These are phyloP conservation scores for Drepana arcuata DNA, from an alignment of 1,140 invertebrate species.

Conservation along the genomic window DNA sequence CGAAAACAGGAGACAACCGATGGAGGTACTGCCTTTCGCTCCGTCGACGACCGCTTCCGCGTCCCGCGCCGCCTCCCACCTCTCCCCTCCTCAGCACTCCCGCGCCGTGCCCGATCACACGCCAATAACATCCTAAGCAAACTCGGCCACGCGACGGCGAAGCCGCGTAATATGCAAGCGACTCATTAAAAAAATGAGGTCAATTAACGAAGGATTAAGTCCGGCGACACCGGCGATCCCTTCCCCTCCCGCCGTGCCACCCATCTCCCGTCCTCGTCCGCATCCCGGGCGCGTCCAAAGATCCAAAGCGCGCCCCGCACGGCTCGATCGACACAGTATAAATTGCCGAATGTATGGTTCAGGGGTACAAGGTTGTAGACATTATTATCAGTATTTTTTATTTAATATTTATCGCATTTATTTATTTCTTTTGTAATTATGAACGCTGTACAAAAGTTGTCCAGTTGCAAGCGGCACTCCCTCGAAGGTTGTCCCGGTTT, in stretches of 20 bases:
- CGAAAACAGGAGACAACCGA: constrained; percentile 98
- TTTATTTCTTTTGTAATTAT: constrained; percentile 57
- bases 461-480: constrained; percentile 62
- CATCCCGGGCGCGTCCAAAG: constrained; percentile 23
- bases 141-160: too few species aligned
- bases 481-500: constrained; percentile 74
- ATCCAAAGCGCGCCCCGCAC: constrained; percentile 57
- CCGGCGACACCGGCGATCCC: constrained; percentile 44
- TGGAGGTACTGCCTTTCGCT: constrained; percentile 84
- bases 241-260: constrained; percentile 10
- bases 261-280: constrained; percentile 6
- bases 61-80: constrained; percentile 8
- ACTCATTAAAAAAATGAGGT: constrained; percentile 57
- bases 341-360: constrained; percentile 65
- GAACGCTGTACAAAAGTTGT: constrained; percentile 47
- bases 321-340: constrained; percentile 45
- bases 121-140: constrained; percentile 6
- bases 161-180: too few species aligned
- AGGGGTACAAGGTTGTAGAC: constrained; percentile 68
- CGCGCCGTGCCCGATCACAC: neutral
- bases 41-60: constrained; percentile 31
- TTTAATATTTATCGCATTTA: constrained; percentile 67
- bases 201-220: constrained; percentile 61
- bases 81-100: neutral
- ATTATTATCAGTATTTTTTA: constrained; percentile 52